These are phyloP conservation scores for Drosophila anomelani DNA, from an alignment of 2,888 invertebrate species.

Conservation along the genomic window DNA sequence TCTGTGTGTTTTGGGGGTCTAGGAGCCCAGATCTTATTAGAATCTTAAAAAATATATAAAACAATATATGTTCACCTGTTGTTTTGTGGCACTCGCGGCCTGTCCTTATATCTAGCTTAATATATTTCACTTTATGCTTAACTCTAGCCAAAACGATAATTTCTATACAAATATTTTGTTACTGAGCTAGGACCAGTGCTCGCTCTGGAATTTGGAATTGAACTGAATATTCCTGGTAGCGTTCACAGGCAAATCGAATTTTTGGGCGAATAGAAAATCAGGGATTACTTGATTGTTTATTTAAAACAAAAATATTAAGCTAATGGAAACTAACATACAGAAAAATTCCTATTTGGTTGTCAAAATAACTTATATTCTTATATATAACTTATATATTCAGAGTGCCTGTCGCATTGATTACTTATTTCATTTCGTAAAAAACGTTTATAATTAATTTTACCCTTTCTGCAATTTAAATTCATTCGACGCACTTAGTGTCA, in stretches of 20 bases:
- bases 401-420: background rate
- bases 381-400: background rate
- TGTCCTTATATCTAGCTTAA: too few relatives aligned
- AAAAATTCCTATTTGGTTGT: too few relatives aligned
- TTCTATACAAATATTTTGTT: background rate
- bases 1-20: too few relatives aligned
- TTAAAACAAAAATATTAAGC: background rate
- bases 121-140: constrained; percentile 8
- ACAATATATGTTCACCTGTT: too few relatives aligned
- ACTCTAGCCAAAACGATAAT: background rate
- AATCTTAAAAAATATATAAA: too few relatives aligned
- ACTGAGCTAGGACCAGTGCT: background rate
- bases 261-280: background rate
- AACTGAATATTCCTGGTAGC: constrained; percentile 5
- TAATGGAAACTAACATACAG: background rate
- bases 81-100: too few relatives aligned
- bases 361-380: too few relatives aligned
- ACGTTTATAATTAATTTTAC: too few relatives aligned
- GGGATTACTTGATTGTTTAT: constrained; percentile 5
- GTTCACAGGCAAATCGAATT: background rate
- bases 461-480: constrained; percentile 11
- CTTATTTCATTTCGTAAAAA: background rate
- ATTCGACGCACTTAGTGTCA: constrained; percentile 37
- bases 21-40: too few relatives aligned
- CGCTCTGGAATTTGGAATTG: constrained; percentile 1